A percentile compares a stretch with the other conserved stretches of the same genome.
Conservation (phyloP, 2,797 vertebrate genomes). For the Sebastes ruberrimus region DNA sequence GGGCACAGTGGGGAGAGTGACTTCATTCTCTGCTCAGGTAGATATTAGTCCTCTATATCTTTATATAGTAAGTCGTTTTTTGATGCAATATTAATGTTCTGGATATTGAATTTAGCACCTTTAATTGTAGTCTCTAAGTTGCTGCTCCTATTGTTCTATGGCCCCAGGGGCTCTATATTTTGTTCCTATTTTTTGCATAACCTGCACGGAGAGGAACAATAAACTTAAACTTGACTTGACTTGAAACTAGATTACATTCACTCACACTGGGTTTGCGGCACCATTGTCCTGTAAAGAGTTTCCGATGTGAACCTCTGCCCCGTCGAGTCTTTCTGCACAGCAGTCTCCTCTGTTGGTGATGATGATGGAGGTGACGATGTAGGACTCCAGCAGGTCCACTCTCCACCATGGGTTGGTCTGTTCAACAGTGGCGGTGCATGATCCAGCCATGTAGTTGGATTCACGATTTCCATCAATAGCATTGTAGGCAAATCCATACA, state of each 20-base stretch:
- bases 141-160: too few relatives aligned
- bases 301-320: slow-evolving; percentile 61
- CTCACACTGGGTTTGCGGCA: slow-evolving; percentile 52
- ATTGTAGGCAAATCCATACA: background rate
- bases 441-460: accelerated
- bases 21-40: too few relatives aligned
- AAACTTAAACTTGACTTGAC: too few relatives aligned
- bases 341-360: slow-evolving; percentile 65
- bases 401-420: slow-evolving; percentile 49
- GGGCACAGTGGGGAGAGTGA: too few relatives aligned
- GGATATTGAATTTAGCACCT: too few relatives aligned
- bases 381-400: slow-evolving; percentile 48
- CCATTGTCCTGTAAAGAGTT: slow-evolving; percentile 31
- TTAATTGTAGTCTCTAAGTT: too few relatives aligned
- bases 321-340: slow-evolving; percentile 5
- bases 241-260: background rate
- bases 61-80: too few relatives aligned
- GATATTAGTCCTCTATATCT: too few relatives aligned
- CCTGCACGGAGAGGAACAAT: too few relatives aligned
- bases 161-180: too few relatives aligned
- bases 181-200: too few relatives aligned
- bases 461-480: slow-evolving; percentile 54
- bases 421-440: background rate
- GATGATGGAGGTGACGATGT: slow-evolving; percentile 58
- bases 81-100: too few relatives aligned